Percentiles rank a stretch among this genome's conserved stretches.
Evolutionary conservation across 2,888 invertebrate species (phyloP).

Genomic region (Ormyrus labotus): DNA sequence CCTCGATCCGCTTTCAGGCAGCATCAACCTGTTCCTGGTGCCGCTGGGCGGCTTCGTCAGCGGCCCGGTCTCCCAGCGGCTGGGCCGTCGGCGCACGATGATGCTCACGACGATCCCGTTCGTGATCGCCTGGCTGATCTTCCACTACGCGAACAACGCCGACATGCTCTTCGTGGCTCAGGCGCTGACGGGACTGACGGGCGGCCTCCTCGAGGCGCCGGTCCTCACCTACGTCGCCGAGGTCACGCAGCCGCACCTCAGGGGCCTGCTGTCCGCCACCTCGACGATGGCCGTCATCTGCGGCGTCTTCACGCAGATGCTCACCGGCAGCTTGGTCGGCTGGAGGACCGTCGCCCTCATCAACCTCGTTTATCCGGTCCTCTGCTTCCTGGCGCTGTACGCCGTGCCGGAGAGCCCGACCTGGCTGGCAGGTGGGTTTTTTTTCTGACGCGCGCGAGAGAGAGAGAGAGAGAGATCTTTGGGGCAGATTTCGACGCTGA

Average conservation of each 20-base stretch:
- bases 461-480: too few species aligned
- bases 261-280: conserved; percentile 85
- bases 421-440: conserved; percentile 82
- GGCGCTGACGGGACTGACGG: conserved; percentile 84
- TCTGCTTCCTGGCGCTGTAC: conserved; percentile 81
- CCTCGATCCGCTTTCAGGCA: conserved; percentile 78
- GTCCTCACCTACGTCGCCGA: conserved; percentile 91
- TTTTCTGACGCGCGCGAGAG: not conserved
- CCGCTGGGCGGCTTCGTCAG: conserved; percentile 88
- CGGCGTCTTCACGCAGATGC: conserved; percentile 86
- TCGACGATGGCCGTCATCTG: conserved; percentile 86
- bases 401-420: conserved; percentile 90
- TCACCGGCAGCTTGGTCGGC: conserved; percentile 83
- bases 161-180: conserved; percentile 84
- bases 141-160: conserved; percentile 81
- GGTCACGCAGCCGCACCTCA: conserved; percentile 87
- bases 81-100: conserved; percentile 87
- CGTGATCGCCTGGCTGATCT: conserved; percentile 84
- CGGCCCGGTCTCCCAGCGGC: conserved; percentile 83
- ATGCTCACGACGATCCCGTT: conserved; percentile 79
- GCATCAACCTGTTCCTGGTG: conserved; percentile 87
- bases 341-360: conserved; percentile 86
- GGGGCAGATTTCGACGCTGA: too few species aligned
- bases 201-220: conserved; percentile 88
- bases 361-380: conserved; percentile 81